Conservation (phyloP, 2,113 vertebrate species). For the Steatornis caripensis region DNA sequence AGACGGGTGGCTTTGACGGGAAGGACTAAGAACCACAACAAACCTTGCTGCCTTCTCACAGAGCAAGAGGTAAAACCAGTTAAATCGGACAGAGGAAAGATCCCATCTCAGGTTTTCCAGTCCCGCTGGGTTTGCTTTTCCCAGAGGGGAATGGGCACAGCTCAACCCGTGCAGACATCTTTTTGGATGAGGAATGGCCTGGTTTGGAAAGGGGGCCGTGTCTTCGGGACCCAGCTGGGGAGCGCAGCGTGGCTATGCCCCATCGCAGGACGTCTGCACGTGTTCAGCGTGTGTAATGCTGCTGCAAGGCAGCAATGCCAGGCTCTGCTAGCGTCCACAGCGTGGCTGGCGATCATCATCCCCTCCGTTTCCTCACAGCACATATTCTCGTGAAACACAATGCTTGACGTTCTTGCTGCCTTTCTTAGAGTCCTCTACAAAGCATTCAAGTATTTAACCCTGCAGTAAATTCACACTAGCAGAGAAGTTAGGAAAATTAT, state of each 20-base stretch:
- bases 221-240: neutral
- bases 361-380: neutral
- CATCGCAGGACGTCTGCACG: neutral
- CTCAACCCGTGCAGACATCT: neutral
- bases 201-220: neutral
- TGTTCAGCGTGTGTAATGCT: fast-evolving
- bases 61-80: neutral
- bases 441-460: neutral
- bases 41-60: neutral
- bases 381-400: neutral
- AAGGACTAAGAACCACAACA: neutral
- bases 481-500: neutral
- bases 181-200: neutral
- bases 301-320: neutral
- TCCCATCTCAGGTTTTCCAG: neutral
- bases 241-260: neutral
- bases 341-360: neutral
- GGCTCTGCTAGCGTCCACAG: neutral
- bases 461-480: neutral
- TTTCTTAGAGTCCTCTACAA: neutral
- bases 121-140: neutral
- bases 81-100: neutral
- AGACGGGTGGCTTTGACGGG: neutral
- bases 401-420: neutral
- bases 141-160: neutral